These are phyloP conservation scores for Apis florea DNA, from an alignment of 1,140 invertebrate genomes.

Conservation along the genomic window DNA sequence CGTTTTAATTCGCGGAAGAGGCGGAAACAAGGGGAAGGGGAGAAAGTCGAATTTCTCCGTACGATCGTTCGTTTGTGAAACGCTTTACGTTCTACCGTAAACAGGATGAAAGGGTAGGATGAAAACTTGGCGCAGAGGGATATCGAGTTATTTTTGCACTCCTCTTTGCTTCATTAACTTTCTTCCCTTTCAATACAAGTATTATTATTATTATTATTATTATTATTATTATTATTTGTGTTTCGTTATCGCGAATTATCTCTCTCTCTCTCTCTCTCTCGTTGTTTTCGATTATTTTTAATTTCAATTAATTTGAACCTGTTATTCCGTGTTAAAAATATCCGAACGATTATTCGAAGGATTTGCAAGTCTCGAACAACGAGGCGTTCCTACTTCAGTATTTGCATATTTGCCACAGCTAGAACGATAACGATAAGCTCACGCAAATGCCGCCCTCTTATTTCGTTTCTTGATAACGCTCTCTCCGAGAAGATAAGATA, in stretches of 20 bases:
- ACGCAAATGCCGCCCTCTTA: conserved; percentile 35
- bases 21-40: not conserved
- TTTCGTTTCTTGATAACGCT: conserved; percentile 15
- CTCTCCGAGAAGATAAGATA: not conserved
- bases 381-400: not conserved
- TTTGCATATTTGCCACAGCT: not conserved
- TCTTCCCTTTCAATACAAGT: too few species aligned
- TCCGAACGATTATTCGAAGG: too few species aligned
- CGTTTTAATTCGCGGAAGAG: conserved; percentile 21
- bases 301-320: not conserved
- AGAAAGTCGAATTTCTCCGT: not conserved
- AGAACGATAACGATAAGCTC: conserved; percentile 37
- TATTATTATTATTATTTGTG: too few species aligned
- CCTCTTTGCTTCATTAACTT: too few species aligned
- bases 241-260: too few species aligned
- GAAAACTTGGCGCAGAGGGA: too few species aligned
- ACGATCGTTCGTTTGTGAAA: not conserved
- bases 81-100: not conserved
- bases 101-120: conserved; percentile 2
- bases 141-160: not conserved
- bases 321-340: too few species aligned
- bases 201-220: too few species aligned
- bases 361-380: too few species aligned
- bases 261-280: not conserved
- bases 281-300: not conserved